Conservation (phyloP, 2,797 vertebrate genomes). For the Gymnothorax reevesii region DNA sequence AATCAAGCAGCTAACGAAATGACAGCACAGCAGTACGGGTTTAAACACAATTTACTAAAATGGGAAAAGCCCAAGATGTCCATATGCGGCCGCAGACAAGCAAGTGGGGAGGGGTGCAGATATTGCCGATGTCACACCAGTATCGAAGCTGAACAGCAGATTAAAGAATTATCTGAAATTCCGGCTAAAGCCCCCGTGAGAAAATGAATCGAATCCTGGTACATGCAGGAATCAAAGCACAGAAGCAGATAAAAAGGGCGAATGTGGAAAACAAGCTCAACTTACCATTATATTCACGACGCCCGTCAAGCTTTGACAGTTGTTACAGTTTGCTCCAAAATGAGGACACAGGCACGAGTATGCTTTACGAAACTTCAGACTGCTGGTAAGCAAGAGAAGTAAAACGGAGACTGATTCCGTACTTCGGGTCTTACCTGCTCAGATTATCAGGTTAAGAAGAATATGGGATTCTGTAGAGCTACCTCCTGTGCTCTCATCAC, state of each 20-base stretch:
- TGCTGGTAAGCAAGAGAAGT: background rate
- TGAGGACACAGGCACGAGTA: background rate
- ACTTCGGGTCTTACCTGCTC: background rate
- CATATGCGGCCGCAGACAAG: background rate
- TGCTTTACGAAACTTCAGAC: background rate
- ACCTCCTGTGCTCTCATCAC: background rate
- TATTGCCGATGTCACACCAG: background rate
- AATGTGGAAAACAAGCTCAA: background rate
- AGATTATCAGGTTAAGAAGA: background rate
- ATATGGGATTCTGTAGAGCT: background rate
- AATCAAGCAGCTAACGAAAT: slow-evolving; percentile 25
- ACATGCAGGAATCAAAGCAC: background rate
- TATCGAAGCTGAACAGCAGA: slow-evolving; percentile 11
- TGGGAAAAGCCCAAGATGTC: background rate
- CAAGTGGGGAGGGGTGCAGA: background rate
- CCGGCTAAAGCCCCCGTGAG: background rate
- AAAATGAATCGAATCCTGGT: background rate
- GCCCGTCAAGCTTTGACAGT: background rate
- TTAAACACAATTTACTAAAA: background rate
- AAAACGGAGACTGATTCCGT: background rate
- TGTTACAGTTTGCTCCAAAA: background rate
- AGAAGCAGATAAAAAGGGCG: background rate
- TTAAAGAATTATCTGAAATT: background rate
- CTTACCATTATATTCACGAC: background rate
- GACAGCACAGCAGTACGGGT: slow-evolving; percentile 16